Evolutionary conservation across 2,797 vertebrate genomes (phyloP).

Genomic region (Pseudomugil gertrudae): DNA sequence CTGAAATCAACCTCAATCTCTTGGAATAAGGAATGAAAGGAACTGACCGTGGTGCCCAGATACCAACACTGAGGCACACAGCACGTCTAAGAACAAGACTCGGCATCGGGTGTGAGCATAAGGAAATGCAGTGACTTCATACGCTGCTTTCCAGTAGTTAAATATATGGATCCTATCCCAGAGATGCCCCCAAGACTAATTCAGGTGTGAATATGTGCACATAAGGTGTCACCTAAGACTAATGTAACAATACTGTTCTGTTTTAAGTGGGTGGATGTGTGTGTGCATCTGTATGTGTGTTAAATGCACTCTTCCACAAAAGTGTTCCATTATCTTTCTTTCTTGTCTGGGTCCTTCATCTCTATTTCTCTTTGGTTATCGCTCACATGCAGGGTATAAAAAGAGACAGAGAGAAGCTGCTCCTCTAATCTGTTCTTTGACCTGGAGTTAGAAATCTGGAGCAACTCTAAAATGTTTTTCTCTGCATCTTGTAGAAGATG

Average conservation of each 20-base stretch:
- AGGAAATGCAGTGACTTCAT: conserved; percentile 12
- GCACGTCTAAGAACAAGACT: conserved; percentile 46
- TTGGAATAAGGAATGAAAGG: conserved; percentile 51
- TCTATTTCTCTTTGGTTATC: conserved; percentile 51
- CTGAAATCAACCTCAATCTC: conserved; percentile 72
- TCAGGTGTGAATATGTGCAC: conserved; percentile 16
- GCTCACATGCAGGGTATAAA: conserved; percentile 46
- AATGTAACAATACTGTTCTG: conserved; percentile 43
- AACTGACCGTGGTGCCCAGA: conserved; percentile 61
- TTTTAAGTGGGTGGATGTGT: conserved; percentile 30
- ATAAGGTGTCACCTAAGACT: conserved; percentile 51
- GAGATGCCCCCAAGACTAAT: conserved; percentile 36
- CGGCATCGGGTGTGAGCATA: conserved; percentile 61
- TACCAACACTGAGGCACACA: conserved; percentile 57
- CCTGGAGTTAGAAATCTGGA: conserved; percentile 47
- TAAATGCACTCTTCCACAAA: conserved; percentile 6
- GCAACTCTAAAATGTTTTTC: conserved; percentile 51
- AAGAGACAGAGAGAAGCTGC: conserved; percentile 43
- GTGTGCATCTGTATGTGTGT: conserved; percentile 1
- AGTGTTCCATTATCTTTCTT: conserved; percentile 13
- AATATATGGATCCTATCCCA: conserved; percentile 8
- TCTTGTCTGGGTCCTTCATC: conserved; percentile 35
- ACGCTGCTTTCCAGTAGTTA: conserved; percentile 25
- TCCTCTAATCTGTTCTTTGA: conserved; percentile 64
- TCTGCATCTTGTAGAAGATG: conserved; percentile 49